Conservation (phyloP, 2,113 vertebrate species). For the Nothobranchius kuhntae region DNA sequence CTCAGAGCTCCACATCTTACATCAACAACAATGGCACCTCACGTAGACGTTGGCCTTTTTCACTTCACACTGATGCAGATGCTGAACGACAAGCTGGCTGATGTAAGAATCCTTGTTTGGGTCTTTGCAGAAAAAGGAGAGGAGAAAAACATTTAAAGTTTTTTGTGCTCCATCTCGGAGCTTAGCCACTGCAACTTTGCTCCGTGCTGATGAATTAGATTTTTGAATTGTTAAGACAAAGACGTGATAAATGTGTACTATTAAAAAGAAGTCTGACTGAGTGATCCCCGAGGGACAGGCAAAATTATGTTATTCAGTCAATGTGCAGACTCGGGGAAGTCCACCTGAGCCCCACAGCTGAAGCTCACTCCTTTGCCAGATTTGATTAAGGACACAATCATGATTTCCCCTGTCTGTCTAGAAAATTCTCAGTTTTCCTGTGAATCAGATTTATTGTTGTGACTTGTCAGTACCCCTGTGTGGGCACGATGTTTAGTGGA, state of each 20-base stretch:
- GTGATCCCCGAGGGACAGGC: neutral
- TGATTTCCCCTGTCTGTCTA: neutral
- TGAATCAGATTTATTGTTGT: neutral
- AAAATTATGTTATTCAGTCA: conserved; percentile 2
- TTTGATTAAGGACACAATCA: conserved; percentile 36
- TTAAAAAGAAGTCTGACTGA: neutral
- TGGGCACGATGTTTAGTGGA: neutral
- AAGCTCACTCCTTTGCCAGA: conserved; percentile 41
- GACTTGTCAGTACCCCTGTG: neutral
- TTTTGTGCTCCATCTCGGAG: neutral
- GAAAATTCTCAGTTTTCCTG: neutral
- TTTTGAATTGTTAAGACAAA: neutral
- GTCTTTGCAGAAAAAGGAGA: neutral
- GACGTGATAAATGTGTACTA: neutral
- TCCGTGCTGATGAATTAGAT: neutral
- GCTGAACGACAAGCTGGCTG: conserved; percentile 18
- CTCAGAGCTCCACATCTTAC: conserved; percentile 1
- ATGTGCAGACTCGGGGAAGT: conserved; percentile 17
- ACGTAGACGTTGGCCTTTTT: conserved; percentile 38
- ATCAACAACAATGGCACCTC: conserved; percentile 24
- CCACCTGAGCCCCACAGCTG: conserved; percentile 56
- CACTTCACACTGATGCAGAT: conserved; percentile 31
- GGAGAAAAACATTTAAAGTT: neutral
- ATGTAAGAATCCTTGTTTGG: conserved; percentile 5
- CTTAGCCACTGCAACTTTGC: neutral